Base-by-base conservation (phyloP, 1,140 invertebrate genomes). In the Argopecten irradians region DNA sequence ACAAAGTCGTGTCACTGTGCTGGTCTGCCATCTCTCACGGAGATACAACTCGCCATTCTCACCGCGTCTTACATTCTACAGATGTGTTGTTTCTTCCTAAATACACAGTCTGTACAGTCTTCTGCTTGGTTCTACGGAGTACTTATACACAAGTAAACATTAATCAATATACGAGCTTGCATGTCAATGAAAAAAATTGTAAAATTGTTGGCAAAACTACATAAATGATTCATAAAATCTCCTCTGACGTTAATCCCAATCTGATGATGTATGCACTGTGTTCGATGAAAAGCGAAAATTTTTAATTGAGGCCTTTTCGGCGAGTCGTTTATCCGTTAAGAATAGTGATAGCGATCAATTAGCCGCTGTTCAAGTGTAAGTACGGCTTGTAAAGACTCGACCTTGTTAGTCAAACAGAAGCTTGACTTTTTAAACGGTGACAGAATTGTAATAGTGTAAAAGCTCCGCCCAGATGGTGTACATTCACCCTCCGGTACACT, bases 401-500 rank as follows among this genome's bases (percentile, higher is more conserved):
- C 55, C 55, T 71, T 71, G 55, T 71, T 71, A 71, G 55, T 5
- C n/a, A 22, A 8, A 71, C 55, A 71, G n/a, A 71, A 71, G n/a
- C 55, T 71, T 71, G 55, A 71, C 55, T 71, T 71, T 71, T 71
- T 71, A 71, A 71, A 71, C 55, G 55, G 55, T 71, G 55, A 71
- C 55, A 71, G 55, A 71, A 71, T 71, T 71, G 55, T 71, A 71
- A 71, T 71, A 71, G 28, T 71, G 22, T 71, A 28, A 71, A 71
- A 71, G 55, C 55, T 71, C 55, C 55, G 55, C 55, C 55, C 55
- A 22, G 55, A n/a, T 71, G n/a, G 55, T 71, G 16, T 16, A 71
- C 55, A 71, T 71, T 28, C 55, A 71, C 55, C 8, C 55, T 5
- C 22, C 22, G n/a, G 28, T 71, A 71, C 55, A 28, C 22, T 28